Evolutionary conservation across 2,888 invertebrate species (phyloP).

Genomic region (Xanthorhoe designata): DNA sequence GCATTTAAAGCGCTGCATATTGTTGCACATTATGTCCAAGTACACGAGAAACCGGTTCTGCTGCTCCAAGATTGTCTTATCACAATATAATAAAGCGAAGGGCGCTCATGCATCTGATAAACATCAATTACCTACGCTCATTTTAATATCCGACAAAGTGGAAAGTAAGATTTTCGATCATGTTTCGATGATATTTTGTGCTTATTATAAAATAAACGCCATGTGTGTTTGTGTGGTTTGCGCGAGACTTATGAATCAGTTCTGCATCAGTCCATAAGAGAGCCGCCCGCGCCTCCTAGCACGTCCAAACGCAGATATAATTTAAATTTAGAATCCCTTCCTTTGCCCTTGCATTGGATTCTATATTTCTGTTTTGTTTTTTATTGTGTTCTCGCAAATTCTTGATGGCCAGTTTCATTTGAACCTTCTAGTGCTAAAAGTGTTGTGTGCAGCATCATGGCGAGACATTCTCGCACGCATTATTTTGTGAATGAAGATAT

Average conservation of each 20-base stretch:
- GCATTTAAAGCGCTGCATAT: slow-evolving; percentile 53
- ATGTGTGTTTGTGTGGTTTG: slow-evolving; percentile 66
- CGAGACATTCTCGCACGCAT: slow-evolving; percentile 67
- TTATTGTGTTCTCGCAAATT: slow-evolving; percentile 61
- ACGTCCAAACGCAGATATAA: slow-evolving; percentile 66
- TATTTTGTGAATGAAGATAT: slow-evolving; percentile 80
- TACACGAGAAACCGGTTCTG: slow-evolving; percentile 36
- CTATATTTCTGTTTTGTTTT: slow-evolving; percentile 53
- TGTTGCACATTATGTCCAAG: slow-evolving; percentile 36
- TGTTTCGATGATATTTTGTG: not conserved
- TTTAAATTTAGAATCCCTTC: slow-evolving; percentile 81
- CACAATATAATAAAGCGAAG: slow-evolving; percentile 31
- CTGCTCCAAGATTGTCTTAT: slow-evolving; percentile 40
- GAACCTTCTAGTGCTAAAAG: slow-evolving; percentile 52
- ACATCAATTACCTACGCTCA: slow-evolving; percentile 3
- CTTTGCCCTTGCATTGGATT: slow-evolving; percentile 65
- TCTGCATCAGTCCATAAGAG: slow-evolving; percentile 79
- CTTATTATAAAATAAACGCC: too few species aligned
- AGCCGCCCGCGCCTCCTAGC: slow-evolving; percentile 77
- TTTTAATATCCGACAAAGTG: slow-evolving; percentile 39
- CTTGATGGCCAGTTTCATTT: slow-evolving; percentile 63
- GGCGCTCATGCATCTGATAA: slow-evolving; percentile 36
- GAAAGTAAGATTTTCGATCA: not conserved
- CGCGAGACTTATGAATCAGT: slow-evolving; percentile 78
- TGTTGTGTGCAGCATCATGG: slow-evolving; percentile 45